phyloP scores from a whole-genome alignment of 1,140 invertebrate genomes.

The Epicauta chinensis region DNA sequence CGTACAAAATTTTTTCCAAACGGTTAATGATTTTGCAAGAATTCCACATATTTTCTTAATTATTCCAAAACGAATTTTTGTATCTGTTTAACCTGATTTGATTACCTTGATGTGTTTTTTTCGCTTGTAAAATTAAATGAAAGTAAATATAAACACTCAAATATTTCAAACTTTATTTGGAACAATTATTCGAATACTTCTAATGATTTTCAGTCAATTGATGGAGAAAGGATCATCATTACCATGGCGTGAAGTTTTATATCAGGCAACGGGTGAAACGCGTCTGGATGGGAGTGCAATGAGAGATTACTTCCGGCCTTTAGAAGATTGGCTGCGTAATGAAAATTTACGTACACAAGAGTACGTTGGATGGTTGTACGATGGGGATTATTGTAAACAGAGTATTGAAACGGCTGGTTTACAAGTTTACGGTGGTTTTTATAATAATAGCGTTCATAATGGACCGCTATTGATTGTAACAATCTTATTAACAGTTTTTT shows the following conservation, averaged over 20 bases:
- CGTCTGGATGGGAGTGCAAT: conserved; percentile 75
- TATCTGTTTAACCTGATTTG: neutral
- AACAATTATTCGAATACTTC: neutral
- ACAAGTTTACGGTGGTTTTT: conserved; percentile 70
- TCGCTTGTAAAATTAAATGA: no score
- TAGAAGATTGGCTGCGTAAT: conserved; percentile 81
- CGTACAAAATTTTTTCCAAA: no score
- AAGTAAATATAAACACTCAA: no score
- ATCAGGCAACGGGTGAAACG: conserved; percentile 70
- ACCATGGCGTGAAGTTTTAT: conserved; percentile 79
- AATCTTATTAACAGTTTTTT: neutral
- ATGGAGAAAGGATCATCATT: conserved; percentile 79
- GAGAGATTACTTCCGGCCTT: conserved; percentile 87
- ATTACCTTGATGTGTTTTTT: no score
- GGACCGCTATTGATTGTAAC: neutral
- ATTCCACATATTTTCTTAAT: neutral
- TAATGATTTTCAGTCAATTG: conserved; percentile 56
- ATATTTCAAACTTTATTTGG: no score
- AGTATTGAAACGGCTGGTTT: conserved; percentile 78
- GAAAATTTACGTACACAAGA: conserved; percentile 75
- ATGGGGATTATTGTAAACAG: conserved; percentile 79
- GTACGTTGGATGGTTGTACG: conserved; percentile 76
- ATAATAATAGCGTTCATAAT: neutral
- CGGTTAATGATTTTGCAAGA: neutral
- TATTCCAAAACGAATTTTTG: neutral